phyloP scores from a whole-genome alignment of 2,113 vertebrate genomes.

The Pachyramphus minor region DNA sequence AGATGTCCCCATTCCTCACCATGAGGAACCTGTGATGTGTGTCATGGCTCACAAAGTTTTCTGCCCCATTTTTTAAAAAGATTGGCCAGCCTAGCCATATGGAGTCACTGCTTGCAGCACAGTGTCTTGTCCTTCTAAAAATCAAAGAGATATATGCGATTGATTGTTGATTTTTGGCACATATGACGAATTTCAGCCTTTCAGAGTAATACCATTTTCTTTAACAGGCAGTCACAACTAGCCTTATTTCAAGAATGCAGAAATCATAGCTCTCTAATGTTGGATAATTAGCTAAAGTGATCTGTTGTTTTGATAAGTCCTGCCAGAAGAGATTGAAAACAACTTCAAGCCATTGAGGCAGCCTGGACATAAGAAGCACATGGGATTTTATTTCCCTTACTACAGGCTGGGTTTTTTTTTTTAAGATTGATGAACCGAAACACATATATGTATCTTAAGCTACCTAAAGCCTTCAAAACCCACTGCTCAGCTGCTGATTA shows the following conservation, averaged over 20 bases:
- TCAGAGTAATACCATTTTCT: background rate
- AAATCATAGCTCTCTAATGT: slow-evolving; percentile 6
- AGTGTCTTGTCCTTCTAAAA: background rate
- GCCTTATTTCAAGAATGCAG: background rate
- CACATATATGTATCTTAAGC: slow-evolving; percentile 11
- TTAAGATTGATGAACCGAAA: background rate
- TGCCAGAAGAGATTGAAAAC: slow-evolving; percentile 2
- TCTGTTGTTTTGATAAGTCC: slow-evolving; percentile 31
- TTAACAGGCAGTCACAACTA: background rate
- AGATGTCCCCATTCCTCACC: background rate
- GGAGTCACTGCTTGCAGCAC: background rate
- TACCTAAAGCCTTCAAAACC: slow-evolving; percentile 32
- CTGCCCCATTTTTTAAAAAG: background rate
- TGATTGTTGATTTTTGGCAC: background rate
- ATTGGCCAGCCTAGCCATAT: background rate
- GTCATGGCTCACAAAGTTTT: rapidly evolving
- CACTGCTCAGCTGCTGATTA: slow-evolving; percentile 49
- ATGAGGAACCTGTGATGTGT: rapidly evolving
- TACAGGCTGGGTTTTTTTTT: background rate
- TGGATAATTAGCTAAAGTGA: background rate
- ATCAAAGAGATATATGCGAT: background rate
- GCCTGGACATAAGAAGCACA: slow-evolving; percentile 1
- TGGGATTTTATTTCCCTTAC: slow-evolving; percentile 7
- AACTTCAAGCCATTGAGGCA: background rate
- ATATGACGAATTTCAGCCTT: background rate